Evolutionary conservation across 2,113 vertebrate genomes (phyloP).

Genomic region (Engraulis encrasicolus): DNA sequence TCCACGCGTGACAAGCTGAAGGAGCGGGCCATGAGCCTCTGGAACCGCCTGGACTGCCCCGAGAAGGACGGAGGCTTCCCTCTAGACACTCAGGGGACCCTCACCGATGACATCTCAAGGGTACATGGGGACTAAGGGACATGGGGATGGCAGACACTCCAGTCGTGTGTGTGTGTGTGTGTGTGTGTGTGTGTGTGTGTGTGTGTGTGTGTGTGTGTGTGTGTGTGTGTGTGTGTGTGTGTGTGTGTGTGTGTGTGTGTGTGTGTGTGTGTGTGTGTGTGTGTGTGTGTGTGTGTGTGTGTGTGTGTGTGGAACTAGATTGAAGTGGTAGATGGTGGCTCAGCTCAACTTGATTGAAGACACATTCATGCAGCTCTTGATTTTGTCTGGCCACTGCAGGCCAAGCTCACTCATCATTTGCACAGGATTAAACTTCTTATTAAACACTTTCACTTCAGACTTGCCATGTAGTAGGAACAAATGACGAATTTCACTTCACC

Average conservation of each 20-base stretch:
- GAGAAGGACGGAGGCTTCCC: conserved; percentile 48
- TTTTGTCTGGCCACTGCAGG: no score
- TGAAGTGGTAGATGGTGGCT: no score
- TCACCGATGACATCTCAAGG: conserved; percentile 54
- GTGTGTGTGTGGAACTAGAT: background rate
- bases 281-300: background rate
- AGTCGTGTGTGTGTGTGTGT: background rate
- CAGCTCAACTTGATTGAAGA: no score
- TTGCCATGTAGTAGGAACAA: no score
- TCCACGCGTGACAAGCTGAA: conserved; percentile 54
- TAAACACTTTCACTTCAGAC: no score
- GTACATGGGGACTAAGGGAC: conserved; percentile 34
- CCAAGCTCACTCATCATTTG: no score
- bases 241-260: background rate
- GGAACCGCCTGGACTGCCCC: conserved; percentile 56
- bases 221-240: background rate
- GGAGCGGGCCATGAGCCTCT: conserved; percentile 48
- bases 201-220: no score
- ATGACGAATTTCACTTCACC: no score
- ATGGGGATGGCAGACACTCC: no score
- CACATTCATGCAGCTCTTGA: no score
- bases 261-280: background rate
- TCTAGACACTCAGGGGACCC: conserved; percentile 30
- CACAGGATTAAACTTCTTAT: no score
- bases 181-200: no score